These are phyloP conservation scores for Eilema griseolum DNA, from an alignment of 2,888 invertebrate species.

Conservation along the genomic window DNA sequence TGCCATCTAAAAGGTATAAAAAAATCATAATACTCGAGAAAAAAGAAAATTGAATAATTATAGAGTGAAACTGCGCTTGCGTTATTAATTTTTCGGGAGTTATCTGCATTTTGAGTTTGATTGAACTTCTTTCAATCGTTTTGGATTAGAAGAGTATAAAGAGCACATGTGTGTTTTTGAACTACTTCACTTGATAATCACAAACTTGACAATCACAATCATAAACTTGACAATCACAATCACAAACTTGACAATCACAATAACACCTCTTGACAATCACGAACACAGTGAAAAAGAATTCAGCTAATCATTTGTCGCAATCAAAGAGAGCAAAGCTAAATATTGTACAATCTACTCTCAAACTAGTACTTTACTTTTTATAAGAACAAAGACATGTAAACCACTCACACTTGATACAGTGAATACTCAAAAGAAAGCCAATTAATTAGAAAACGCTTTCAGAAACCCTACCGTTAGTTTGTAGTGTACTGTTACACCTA, in stretches of 20 bases:
- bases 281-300: not conserved
- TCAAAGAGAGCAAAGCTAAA: not conserved
- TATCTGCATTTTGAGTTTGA: too few relatives aligned
- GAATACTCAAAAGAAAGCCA: not conserved
- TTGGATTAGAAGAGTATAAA: not conserved
- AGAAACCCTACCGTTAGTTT: slow-evolving; percentile 7
- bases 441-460: slow-evolving; percentile 17
- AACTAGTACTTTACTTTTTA: not conserved
- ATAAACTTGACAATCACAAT: not conserved
- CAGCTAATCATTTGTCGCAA: not conserved
- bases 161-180: not conserved
- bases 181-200: not conserved
- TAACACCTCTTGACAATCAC: not conserved
- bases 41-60: not conserved
- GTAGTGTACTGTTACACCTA: slow-evolving; percentile 3
- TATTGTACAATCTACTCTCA: not conserved
- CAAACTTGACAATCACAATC: not conserved
- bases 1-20: too few relatives aligned
- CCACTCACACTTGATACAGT: not conserved
- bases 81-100: too few relatives aligned
- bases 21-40: too few relatives aligned
- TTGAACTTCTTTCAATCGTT: not conserved
- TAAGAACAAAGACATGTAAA: not conserved
- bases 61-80: too few relatives aligned
- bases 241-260: not conserved